Base-by-base conservation (phyloP, 2,888 invertebrate genomes). In the Prostheceraeus crozeri region DNA sequence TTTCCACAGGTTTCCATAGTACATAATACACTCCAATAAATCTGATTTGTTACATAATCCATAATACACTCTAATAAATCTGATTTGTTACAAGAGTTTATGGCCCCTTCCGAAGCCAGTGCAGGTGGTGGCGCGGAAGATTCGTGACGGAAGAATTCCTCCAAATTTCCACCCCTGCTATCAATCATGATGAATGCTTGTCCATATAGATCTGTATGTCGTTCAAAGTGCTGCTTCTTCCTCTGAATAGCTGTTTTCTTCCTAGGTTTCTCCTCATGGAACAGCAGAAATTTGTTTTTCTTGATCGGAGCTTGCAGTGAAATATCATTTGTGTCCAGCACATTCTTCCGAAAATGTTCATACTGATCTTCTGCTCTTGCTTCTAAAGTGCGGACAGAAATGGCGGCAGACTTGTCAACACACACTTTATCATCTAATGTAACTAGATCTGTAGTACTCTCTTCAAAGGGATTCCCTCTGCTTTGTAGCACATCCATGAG, bases 121-220 rank as follows among this genome's bases (percentile, higher is more conserved):
- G 59, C 59, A 35, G 56, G 59, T 59, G 54, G 35, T 11, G n/a
- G 57, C 45, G 57, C 35, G 28, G 56, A 48, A n/a, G 51, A 58
- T 58, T 61, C 57, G 30, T 59, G 51, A 8, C 23, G 23, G 28
- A 61, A 59, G 52, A 56, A 6, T 45, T 53, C 48, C 16, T 33
- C 54, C 16, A 54, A 35, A 51, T 51, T 54, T 14, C 54, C 54
- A 11, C 54, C 54, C 16, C 35, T n/a, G 54, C 54, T 10, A 21
- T 54, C 54, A 4, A 54, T 31, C 36, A 35, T 21, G 19, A 40
- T 8, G 19, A 40, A 40, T 16, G 40, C 40, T 40, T n/a, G 4
- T 4, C 40, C 4, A 8, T 8, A 40, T 11, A 33, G 33, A 10
- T n/a, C n/a, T n/a, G n/a, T n/a, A n/a, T n/a, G n/a, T n/a, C n/a